Evolutionary conservation across 2,113 vertebrate species (phyloP), one percentile per base, ranked within the genome.

Genomic region (Corythoichthys intestinalis): DNA sequence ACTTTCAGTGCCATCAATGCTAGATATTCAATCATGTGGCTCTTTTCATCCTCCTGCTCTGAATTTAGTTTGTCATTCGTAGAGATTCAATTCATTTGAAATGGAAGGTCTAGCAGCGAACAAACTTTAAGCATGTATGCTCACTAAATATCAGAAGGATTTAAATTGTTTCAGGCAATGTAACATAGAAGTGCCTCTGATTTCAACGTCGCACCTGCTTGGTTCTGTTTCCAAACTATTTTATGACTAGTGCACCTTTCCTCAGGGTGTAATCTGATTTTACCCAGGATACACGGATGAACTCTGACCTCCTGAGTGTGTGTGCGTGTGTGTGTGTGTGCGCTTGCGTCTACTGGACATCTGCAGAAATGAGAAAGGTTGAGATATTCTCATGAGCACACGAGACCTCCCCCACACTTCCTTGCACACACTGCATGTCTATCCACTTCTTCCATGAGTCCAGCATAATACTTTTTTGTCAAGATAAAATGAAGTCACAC

Each of bases 281-380:
- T 61, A 74, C 41, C 52, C 35, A 10, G 15, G 69, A 61, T 61
- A 65, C 1, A 48, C 67, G 48, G 13, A 20, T 54, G 66, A 77
- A 62, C 69, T 67, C 53, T 66, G 71, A 72, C 63, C 58, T 58
- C 77, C 12, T 38, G 28, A 50, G 17, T 65, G 28, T 66, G 34
- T 57, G 58, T 58, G 61, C 47, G 59, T 67, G 59, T 71, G 60
- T 79, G 72, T 66, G 71, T 73, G 72, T 62, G 70, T 57, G 77
- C 48, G 56, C 72, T 71, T 44, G 56, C 61, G 8, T 73, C 34
- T 62, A 39, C 71, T 71, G 76, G 62, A 84, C 84, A 89, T 86
- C 86, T 86, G 85, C 77, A 86, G 77, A 88, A 87, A 85, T 61
- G 56, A 83, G 71, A 83, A 85, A 81, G 69, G 77, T 78, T 66